Conservation (phyloP, 2,888 invertebrate genomes). For the Stenodema calcarata region DNA sequence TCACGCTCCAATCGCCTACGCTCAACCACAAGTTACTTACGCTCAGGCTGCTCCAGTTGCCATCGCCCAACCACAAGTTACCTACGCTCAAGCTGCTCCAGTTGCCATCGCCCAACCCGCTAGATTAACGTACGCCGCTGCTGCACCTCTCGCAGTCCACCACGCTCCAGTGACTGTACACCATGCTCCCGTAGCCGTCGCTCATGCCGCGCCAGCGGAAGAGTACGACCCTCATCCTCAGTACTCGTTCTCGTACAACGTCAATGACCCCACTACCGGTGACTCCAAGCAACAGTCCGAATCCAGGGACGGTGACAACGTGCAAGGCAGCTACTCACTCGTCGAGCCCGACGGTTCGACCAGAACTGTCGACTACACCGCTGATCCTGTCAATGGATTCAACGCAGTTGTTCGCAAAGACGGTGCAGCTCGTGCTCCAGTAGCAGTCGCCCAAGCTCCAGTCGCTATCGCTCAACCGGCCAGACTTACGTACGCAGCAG, state of each 20-base stretch:
- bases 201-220: conserved; percentile 43
- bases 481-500: neutral
- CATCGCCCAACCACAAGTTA: conserved; percentile 9
- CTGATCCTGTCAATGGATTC: conserved; percentile 58
- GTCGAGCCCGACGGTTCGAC: conserved; percentile 44
- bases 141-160: conserved; percentile 11
- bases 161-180: conserved; percentile 21
- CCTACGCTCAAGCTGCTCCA: conserved; percentile 31
- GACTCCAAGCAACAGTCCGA: conserved; percentile 64
- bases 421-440: conserved; percentile 16
- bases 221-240: conserved; percentile 58
- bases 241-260: conserved; percentile 63
- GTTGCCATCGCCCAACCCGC: conserved; percentile 36
- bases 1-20: conserved; percentile 33
- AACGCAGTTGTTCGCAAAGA: conserved; percentile 57
- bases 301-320: conserved; percentile 62
- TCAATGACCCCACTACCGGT: conserved; percentile 63
- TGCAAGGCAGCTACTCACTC: conserved; percentile 60
- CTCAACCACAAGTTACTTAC: conserved; percentile 8
- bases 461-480: conserved; percentile 37
- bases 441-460: conserved; percentile 42
- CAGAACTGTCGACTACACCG: conserved; percentile 58
- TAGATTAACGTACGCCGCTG: neutral
- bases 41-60: conserved; percentile 43
- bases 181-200: conserved; percentile 44